Conservation (phyloP, 1,140 invertebrate genomes). For the Caenorhabditis briggsae region DNA sequence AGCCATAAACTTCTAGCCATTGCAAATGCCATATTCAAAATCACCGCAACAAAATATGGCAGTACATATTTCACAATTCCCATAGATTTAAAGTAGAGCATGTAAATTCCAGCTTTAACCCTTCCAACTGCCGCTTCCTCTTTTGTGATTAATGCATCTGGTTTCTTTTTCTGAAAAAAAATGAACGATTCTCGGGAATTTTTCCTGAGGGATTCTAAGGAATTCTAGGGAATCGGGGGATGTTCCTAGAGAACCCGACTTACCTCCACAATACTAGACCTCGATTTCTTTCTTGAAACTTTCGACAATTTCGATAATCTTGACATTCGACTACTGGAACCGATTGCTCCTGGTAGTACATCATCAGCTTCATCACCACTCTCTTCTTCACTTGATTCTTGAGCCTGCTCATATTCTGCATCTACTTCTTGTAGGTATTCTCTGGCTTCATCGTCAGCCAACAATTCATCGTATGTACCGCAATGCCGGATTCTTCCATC, state of each 20-base stretch:
- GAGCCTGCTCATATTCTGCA: constrained; percentile 16
- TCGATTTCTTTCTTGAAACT: constrained; percentile 36
- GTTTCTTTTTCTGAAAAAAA: constrained; percentile 9
- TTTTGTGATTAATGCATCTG: constrained; percentile 58
- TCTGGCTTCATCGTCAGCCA: constrained; percentile 60
- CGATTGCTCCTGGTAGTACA: constrained; percentile 6
- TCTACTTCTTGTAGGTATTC: constrained; percentile 60
- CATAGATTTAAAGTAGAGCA: constrained; percentile 71
- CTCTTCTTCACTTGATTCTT: neutral
- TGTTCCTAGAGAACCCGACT: too few species aligned
- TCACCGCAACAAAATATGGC: constrained; percentile 63
- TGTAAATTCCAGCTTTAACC: constrained; percentile 73
- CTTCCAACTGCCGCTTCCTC: constrained; percentile 66
- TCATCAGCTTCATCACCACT: constrained; percentile 39
- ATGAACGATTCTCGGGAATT: too few species aligned
- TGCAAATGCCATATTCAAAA: constrained; percentile 65
- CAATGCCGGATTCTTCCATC: constrained; percentile 65
- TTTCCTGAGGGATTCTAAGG: too few species aligned
- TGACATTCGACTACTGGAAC: neutral
- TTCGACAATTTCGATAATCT: neutral
- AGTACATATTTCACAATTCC: constrained; percentile 62
- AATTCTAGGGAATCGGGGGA: too few species aligned
- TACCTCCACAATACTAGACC: constrained; percentile 13
- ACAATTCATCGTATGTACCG: constrained; percentile 58
- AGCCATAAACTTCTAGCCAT: constrained; percentile 75